Evolutionary conservation across 2,113 vertebrate species (phyloP).

Genomic region (Haemorhous mexicanus): DNA sequence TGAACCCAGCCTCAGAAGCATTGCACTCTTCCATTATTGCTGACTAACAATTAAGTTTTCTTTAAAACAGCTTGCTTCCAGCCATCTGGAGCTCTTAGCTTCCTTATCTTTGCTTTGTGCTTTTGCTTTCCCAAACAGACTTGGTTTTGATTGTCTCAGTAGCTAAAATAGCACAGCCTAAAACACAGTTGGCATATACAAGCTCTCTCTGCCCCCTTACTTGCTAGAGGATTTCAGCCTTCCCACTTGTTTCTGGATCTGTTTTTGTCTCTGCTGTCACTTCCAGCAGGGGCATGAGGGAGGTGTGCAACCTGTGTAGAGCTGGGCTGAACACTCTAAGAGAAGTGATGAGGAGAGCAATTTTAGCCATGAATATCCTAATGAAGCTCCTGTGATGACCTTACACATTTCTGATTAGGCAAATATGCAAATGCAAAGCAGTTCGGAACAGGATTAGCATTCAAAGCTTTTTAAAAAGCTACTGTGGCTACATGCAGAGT

Average conservation of each 20-base stretch:
- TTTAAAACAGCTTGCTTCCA: neutral
- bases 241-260: neutral
- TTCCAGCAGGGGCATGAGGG: neutral
- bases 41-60: neutral
- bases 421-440: constrained; percentile 63
- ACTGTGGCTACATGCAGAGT: constrained; percentile 22
- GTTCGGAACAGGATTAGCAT: constrained; percentile 44
- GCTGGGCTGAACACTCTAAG: neutral
- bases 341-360: constrained; percentile 51
- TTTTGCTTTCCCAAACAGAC: neutral
- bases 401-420: constrained; percentile 62
- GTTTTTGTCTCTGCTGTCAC: neutral
- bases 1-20: neutral
- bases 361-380: constrained; percentile 60
- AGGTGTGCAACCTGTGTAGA: neutral
- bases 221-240: neutral
- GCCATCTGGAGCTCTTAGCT: neutral
- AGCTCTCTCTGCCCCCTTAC: neutral
- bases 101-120: neutral
- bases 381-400: constrained; percentile 53
- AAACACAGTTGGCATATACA: neutral
- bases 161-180: neutral
- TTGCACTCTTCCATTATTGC: neutral
- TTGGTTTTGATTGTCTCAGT: neutral
- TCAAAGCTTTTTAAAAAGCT: constrained; percentile 55